Conservation (phyloP, 2,888 invertebrate genomes). For the Torymus auratus region DNA sequence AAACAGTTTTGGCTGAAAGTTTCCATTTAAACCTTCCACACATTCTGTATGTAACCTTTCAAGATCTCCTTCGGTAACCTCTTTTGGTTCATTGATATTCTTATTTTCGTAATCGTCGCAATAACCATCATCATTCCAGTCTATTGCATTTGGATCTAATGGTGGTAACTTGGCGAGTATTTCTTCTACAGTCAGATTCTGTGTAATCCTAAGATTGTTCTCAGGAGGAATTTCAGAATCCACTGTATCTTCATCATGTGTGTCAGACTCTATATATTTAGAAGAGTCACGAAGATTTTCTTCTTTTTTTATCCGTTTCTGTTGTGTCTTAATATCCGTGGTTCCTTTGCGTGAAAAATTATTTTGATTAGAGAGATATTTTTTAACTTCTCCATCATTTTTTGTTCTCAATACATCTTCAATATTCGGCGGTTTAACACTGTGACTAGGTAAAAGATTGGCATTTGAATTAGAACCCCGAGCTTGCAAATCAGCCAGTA, state of each 20-base stretch:
- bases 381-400: conserved; percentile 74
- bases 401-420: conserved; percentile 74
- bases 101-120: conserved; percentile 54
- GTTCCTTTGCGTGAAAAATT: conserved; percentile 60
- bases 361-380: conserved; percentile 70
- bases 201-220: conserved; percentile 53
- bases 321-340: conserved; percentile 48
- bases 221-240: conserved; percentile 59
- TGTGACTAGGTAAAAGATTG: conserved; percentile 70
- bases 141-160: conserved; percentile 80
- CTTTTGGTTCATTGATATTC: conserved; percentile 54
- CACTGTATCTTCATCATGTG: conserved; percentile 62
- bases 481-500: conserved; percentile 86
- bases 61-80: conserved; percentile 68
- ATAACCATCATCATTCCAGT: conserved; percentile 74
- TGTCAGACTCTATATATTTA: conserved; percentile 62
- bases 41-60: conserved; percentile 71
- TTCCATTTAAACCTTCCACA: conserved; percentile 73
- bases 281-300: conserved; percentile 60
- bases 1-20: conserved; percentile 70
- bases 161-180: conserved; percentile 84
- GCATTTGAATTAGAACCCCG: conserved; percentile 77
- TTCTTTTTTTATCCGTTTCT: conserved; percentile 58
- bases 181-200: conserved; percentile 79
- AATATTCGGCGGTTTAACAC: conserved; percentile 68